Base-by-base conservation (phyloP, 2,113 vertebrate species). In the Pycnonotus jocosus region DNA sequence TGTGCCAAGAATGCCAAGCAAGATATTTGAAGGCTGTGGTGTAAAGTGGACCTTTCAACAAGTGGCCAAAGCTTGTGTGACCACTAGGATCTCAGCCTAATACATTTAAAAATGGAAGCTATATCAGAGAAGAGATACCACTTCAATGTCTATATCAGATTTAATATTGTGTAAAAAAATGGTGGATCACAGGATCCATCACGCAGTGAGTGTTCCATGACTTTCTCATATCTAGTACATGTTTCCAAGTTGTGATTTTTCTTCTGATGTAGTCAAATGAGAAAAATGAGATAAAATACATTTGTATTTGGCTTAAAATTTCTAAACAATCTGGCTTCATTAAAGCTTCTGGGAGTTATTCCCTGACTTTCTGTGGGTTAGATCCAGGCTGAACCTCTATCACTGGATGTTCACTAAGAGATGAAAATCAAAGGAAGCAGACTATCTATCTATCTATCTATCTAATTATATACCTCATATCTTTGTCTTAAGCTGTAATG, bases 1-100 rank as follows among this genome's bases (percentile, higher is more conserved):
- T 96, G 96, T 91, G 84, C 61, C 83, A 94, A 42, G 95, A 91
- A 93, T 97, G 88, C 77, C 88, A 86, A 53, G 47, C 19, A 74
- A 70, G 90, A 57, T 1, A 9, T 58, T 42, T 74, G 86, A 83
- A 95, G 96, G 72, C 72, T 60, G 57, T 15, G 5, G 15, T 84
- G 54, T 73, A 35, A 88, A 87, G 37, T 57, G 74, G 78, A 45
- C 62, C 45, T 93, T 93, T 91, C 3, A 23, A 71, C 44, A 89
- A 92, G 80, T 56, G 70, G 35, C 57, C 64, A 54, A 64, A 88
- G 50, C 60, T 78, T 5, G 0, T 88, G 71, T 65, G 47, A 72
- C 76, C 48, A 69, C 24, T 44, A 37, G 37, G 27, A 37, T 61
- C 30, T 86, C 42, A 13, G 33, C 24, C 12, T 42, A 70, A 82